These are phyloP conservation scores for Zenarchopterus dispar DNA, from an alignment of 2,797 vertebrate species.

Conservation along the genomic window DNA sequence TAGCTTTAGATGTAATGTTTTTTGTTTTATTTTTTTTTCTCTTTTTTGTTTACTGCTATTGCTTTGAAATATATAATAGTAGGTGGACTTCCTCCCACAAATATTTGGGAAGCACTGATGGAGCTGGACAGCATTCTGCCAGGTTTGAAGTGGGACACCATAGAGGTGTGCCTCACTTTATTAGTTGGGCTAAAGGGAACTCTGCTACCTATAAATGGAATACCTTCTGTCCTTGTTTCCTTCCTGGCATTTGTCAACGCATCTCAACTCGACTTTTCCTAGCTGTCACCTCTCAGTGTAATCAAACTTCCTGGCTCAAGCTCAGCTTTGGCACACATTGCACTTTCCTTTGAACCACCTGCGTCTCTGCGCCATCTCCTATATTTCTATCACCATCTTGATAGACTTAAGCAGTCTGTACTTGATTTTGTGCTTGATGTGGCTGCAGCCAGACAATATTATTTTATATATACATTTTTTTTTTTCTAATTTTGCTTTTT, in stretches of 20 bases:
- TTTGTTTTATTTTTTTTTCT: conserved; percentile 50
- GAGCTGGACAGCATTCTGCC: conserved; percentile 38
- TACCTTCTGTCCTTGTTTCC: conserved; percentile 3
- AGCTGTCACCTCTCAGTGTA: conserved; percentile 37
- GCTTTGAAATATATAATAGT: conserved; percentile 71
- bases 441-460: conserved; percentile 32
- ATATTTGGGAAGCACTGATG: conserved; percentile 56
- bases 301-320: conserved; percentile 39
- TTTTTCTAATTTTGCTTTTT: not conserved
- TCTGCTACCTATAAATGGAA: conserved; percentile 32
- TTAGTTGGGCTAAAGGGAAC: conserved; percentile 41
- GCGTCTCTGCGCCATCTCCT: conserved; percentile 41
- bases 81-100: conserved; percentile 70
- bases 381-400: conserved; percentile 39
- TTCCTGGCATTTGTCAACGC: conserved; percentile 23
- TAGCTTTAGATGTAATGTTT: conserved; percentile 76
- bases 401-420: conserved; percentile 42
- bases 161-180: conserved; percentile 25
- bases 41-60: conserved; percentile 41
- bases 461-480: not conserved
- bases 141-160: conserved; percentile 68
- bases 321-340: conserved; percentile 34
- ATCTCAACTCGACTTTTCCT: conserved; percentile 37
- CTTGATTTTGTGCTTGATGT: conserved; percentile 29
- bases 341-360: conserved; percentile 29